These are phyloP conservation scores for Geodia barretti DNA, from an alignment of 37 sponge, comb jelly and placozoan species.

Conservation along the genomic window DNA sequence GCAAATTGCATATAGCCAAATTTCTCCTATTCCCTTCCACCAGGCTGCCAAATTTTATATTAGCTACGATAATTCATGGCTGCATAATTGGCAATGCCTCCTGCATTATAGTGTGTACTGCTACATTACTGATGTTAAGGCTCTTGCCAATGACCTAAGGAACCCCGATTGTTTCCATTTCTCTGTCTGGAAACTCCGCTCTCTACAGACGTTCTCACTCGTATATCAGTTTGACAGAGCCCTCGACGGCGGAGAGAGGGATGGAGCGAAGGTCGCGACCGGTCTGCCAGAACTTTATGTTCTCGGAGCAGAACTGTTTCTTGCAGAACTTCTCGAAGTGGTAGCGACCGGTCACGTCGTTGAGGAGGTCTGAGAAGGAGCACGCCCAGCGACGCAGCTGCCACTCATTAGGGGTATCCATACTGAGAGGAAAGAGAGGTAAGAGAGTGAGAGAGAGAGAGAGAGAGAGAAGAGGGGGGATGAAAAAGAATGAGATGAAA, in stretches of 20 bases:
- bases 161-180: not conserved
- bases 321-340: slow-evolving; percentile 72
- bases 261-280: slow-evolving; percentile 64
- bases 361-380: slow-evolving; percentile 64
- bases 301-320: slow-evolving; percentile 62
- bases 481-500: too few relatives aligned
- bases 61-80: too few relatives aligned
- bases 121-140: too few relatives aligned
- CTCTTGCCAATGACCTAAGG: too few relatives aligned
- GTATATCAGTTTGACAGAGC: slow-evolving; percentile 65
- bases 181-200: not conserved
- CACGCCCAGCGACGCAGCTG: slow-evolving; percentile 66
- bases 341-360: slow-evolving; percentile 66
- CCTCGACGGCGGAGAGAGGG: slow-evolving; percentile 40
- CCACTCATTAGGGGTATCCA: slow-evolving; percentile 39
- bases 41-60: too few relatives aligned
- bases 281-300: slow-evolving; percentile 79
- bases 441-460: too few relatives aligned
- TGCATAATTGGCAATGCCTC: too few relatives aligned
- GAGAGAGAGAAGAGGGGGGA: too few relatives aligned
- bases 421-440: too few relatives aligned
- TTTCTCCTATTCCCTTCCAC: too few relatives aligned
- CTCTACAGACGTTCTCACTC: slow-evolving; percentile 27
- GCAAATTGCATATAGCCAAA: too few relatives aligned
- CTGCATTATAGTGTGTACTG: too few relatives aligned